Evolutionary conservation across 2,113 vertebrate genomes (phyloP), one percentile per base, ranked within the genome.

Genomic region (Rhinolophus sinicus): DNA sequence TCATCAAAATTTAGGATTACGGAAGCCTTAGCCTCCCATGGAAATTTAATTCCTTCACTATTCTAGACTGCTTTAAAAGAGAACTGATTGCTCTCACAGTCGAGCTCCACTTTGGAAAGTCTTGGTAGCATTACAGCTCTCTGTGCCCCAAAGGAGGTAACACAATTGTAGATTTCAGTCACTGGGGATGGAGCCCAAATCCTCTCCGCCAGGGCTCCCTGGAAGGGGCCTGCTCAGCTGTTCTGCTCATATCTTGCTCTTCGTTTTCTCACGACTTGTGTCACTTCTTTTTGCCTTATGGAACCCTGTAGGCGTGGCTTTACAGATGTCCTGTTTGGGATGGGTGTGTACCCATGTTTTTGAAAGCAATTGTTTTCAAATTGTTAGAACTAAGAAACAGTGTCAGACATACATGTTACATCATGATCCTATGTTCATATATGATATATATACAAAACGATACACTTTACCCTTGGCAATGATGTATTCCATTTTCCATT

Each of bases 141-240:
- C 44, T 77, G 21, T 0, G 6, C 88, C 54, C 94, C 81, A 40
- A 24, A 50, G 70, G 80, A 96, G 54, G 70, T 70, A 94, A 80
- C 65, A 54, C 50, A 87, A 30, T 93, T 94, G 94, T 90, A 35
- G 12, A 65, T 30, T 91, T 95, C 24, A 93, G 16, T 85, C 94
- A 22, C 54, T 76, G 60, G 75, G 24, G 89, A 90, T 7, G 1
- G 81, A 95, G 52, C 81, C 94, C 82, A 85, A 76, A 80, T 85
- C 44, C 24, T 88, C 65, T 93, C 58, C 52, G 8, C 15, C 54
- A 6, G 76, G 35, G 60, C 52, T 81, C 70, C 8, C 81, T 87
- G 75, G 44, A 81, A 93, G 89, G 88, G 81, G 76, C 76, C 54
- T 84, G 35, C 80, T 70, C 50, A 56, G 40, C 15, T 8, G 78